phyloP scores from a whole-genome alignment of 2,113 vertebrate genomes.

The Embiotoca jacksoni region DNA sequence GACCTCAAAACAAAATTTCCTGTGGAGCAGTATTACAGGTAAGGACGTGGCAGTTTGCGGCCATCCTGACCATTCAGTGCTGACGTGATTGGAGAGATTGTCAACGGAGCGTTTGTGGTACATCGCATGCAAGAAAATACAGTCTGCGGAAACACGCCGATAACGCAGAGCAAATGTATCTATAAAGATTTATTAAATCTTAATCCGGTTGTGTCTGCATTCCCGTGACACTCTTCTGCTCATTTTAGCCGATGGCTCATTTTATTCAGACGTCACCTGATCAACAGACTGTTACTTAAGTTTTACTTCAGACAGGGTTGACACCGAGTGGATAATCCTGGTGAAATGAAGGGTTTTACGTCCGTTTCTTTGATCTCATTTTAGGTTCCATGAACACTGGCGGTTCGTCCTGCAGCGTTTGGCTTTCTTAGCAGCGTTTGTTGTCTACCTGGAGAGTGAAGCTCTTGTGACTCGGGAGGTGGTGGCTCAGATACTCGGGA shows the following conservation, averaged over 20 bases:
- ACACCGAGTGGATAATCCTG: neutral
- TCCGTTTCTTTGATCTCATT: neutral
- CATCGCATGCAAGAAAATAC: too few relatives aligned
- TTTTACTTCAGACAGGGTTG: too few relatives aligned
- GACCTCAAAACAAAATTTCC: constrained; percentile 98
- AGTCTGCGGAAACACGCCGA: too few relatives aligned
- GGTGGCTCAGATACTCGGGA: constrained; percentile 93
- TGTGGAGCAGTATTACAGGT: constrained; percentile 97
- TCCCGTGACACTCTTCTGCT: too few relatives aligned
- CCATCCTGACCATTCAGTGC: rapidly evolving
- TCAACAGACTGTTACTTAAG: too few relatives aligned
- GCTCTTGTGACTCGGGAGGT: constrained; percentile 92
- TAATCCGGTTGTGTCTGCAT: too few relatives aligned
- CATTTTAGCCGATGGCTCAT: too few relatives aligned
- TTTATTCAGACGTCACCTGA: too few relatives aligned
- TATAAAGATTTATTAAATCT: too few relatives aligned
- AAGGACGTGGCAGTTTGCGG: neutral
- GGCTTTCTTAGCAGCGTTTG: constrained; percentile 93
- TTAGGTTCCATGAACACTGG: constrained; percentile 98
- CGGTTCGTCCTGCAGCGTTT: constrained; percentile 95
- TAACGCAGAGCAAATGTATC: too few relatives aligned
- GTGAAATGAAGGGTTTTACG: neutral
- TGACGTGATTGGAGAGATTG: neutral
- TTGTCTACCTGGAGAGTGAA: constrained; percentile 95
- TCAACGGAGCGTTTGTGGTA: too few relatives aligned